Evolutionary conservation across 2,888 invertebrate genomes (phyloP).

Genomic region (Leptinotarsa juncta): DNA sequence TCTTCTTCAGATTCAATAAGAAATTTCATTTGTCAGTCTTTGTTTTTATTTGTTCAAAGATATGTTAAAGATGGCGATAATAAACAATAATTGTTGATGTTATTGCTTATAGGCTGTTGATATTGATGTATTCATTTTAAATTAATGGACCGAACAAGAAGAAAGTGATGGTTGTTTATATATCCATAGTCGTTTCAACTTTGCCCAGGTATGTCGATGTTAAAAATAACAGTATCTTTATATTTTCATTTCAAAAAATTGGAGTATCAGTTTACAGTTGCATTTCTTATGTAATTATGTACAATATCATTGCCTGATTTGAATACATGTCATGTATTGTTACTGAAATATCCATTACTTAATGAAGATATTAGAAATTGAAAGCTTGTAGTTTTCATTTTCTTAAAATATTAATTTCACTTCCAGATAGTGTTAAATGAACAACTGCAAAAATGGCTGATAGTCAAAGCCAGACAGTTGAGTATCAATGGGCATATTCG

Average conservation of each 20-base stretch:
- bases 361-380: background rate
- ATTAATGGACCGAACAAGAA: slow-evolving; percentile 46
- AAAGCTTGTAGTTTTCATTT: background rate
- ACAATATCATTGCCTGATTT: background rate
- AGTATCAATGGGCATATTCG: slow-evolving; percentile 90
- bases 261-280: slow-evolving; percentile 1
- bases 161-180: slow-evolving; percentile 56
- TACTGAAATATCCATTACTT: background rate
- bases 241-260: background rate
- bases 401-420: slow-evolving; percentile 36
- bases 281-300: slow-evolving; percentile 9
- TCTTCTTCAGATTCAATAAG: background rate
- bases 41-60: slow-evolving; percentile 18
- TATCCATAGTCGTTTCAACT: slow-evolving; percentile 41
- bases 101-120: background rate
- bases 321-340: background rate
- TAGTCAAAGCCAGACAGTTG: slow-evolving; percentile 62
- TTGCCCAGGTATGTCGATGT: slow-evolving; percentile 40
- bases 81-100: slow-evolving; percentile 18
- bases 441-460: slow-evolving; percentile 52
- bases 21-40: background rate
- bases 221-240: slow-evolving; percentile 5
- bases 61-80: slow-evolving; percentile 17
- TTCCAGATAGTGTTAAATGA: slow-evolving; percentile 45
- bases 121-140: background rate